Conservation (phyloP, 1,140 invertebrate species). For the Diplogasteroides magnus region DNA sequence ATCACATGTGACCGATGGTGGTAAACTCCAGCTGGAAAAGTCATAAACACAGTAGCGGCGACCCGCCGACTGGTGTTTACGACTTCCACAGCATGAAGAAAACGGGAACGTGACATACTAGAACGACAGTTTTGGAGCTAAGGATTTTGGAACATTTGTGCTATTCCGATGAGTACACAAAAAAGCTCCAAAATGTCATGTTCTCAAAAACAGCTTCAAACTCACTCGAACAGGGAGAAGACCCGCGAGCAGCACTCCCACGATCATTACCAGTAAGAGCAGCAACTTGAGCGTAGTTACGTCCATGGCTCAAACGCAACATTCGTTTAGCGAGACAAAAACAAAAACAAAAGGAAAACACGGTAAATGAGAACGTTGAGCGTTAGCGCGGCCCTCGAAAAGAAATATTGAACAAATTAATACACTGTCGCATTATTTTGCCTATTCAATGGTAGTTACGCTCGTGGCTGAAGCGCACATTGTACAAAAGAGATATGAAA, state of each 20-base stretch:
- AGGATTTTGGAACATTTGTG: neutral
- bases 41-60: too few relatives aligned
- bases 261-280: slow-evolving; percentile 39
- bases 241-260: slow-evolving; percentile 35
- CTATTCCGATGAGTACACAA: neutral
- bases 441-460: too few relatives aligned
- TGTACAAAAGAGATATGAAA: too few relatives aligned
- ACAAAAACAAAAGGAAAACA: neutral
- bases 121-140: too few relatives aligned
- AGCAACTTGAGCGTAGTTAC: slow-evolving; percentile 37
- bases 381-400: too few relatives aligned
- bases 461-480: too few relatives aligned
- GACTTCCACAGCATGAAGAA: slow-evolving; percentile 12
- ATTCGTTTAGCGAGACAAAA: neutral
- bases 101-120: slow-evolving; percentile 15
- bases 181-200: neutral
- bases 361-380: neutral
- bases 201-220: slow-evolving; percentile 13
- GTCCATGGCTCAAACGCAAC: slow-evolving; percentile 28
- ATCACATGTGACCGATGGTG: too few relatives aligned
- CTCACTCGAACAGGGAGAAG: slow-evolving; percentile 37
- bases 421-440: too few relatives aligned
- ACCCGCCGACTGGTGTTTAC: too few relatives aligned
- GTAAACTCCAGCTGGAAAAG: too few relatives aligned
- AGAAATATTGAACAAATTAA: too few relatives aligned